Percentiles rank a stretch among this genome's conserved stretches.
phyloP scores from a whole-genome alignment of 2,113 vertebrate genomes.

The Carlito syrichta region DNA sequence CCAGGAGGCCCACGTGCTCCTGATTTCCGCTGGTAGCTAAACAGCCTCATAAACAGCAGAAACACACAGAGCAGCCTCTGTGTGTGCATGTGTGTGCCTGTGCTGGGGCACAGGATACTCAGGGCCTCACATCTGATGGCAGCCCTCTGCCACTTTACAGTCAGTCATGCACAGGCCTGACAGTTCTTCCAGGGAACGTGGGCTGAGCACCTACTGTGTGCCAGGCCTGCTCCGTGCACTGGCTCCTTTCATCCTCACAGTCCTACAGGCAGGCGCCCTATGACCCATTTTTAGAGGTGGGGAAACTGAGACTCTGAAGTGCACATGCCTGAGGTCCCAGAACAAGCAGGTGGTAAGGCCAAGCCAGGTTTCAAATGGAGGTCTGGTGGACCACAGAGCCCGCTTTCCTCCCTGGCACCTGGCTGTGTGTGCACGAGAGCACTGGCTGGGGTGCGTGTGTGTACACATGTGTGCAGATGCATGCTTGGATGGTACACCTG shows the following conservation, averaged over 20 bases:
- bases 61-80: not conserved
- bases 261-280: not conserved
- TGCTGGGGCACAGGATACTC: not conserved
- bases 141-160: not conserved
- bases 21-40: not conserved
- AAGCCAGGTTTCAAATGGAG: not conserved
- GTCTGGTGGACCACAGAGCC: not conserved
- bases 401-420: not conserved
- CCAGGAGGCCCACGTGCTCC: not conserved
- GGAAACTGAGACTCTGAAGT: not conserved
- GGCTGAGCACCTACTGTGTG: rapidly evolving
- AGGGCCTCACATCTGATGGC: not conserved
- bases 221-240: not conserved
- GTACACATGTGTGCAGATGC: not conserved
- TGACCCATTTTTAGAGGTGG: not conserved
- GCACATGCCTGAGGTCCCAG: not conserved
- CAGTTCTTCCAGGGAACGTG: not conserved
- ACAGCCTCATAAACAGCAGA: slow-evolving; percentile 21
- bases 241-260: not conserved
- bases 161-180: not conserved
- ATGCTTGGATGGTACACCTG: not conserved
- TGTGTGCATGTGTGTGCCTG: rapidly evolving
- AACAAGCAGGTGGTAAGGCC: not conserved
- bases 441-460: rapidly evolving
- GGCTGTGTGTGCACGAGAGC: not conserved